phyloP scores from a whole-genome alignment of 2,797 vertebrate genomes.

The Alca torda region DNA sequence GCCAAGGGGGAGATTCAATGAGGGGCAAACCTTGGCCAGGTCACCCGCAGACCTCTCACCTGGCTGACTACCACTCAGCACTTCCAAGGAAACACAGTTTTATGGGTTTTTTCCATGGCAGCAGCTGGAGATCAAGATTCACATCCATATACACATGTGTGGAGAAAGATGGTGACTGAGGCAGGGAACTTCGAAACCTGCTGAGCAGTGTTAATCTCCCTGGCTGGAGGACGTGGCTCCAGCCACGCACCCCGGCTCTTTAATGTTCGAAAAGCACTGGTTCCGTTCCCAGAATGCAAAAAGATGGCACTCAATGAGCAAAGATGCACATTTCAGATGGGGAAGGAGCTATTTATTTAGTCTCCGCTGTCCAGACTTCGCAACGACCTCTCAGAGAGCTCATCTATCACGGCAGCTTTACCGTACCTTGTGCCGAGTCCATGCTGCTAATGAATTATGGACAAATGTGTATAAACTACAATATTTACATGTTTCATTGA shows the following conservation, averaged over 20 bases:
- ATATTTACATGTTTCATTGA: slow-evolving; percentile 61
- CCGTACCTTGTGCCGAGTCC: not conserved
- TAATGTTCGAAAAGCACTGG: not conserved
- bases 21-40: not conserved
- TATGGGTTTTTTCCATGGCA: not conserved
- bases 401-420: not conserved
- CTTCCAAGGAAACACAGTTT: not conserved
- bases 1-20: not conserved
- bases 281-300: not conserved
- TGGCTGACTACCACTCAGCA: not conserved
- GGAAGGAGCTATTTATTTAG: slow-evolving; percentile 44
- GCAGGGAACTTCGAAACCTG: not conserved
- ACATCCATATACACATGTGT: not conserved
- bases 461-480: slow-evolving; percentile 3
- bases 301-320: not conserved
- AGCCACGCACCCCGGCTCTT: not conserved
- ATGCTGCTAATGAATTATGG: slow-evolving; percentile 7
- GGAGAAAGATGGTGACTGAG: not conserved
- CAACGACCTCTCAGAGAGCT: not conserved
- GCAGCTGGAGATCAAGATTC: not conserved
- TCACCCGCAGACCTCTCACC: not conserved
- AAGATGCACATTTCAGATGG: not conserved
- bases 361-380: not conserved
- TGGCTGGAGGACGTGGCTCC: not conserved
- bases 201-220: not conserved